A percentile compares a stretch with the other conserved stretches of the same genome.
Conservation (phyloP, 2,113 vertebrate genomes). For the Phalacrocorax brasilianus region DNA sequence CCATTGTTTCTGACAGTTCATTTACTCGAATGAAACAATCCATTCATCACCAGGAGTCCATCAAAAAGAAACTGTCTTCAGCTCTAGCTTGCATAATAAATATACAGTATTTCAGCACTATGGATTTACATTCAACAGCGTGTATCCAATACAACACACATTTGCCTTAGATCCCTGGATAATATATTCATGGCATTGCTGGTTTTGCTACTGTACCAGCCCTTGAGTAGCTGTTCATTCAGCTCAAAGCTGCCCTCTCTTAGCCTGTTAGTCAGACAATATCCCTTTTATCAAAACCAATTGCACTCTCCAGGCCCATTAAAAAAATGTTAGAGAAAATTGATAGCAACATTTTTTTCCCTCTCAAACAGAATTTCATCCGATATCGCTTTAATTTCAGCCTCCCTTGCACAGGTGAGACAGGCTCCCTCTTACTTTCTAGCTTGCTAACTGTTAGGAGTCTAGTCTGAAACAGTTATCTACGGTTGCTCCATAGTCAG, state of each 20-base stretch:
- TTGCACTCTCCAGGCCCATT: not conserved
- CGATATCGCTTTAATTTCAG: not conserved
- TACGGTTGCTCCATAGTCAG: fast-evolving
- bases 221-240: not conserved
- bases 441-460: not conserved
- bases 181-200: not conserved
- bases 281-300: not conserved
- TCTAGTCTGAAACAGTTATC: not conserved
- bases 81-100: constrained; percentile 54
- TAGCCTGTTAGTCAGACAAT: not conserved
- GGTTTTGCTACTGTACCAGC: not conserved
- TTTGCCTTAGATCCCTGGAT: constrained; percentile 28
- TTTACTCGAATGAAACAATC: constrained; percentile 64
- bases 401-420: not conserved
- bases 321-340: not conserved
- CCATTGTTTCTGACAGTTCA: constrained; percentile 72
- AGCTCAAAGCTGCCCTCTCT: not conserved
- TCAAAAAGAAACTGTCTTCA: constrained; percentile 54
- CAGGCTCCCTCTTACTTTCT: not conserved
- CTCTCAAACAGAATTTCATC: not conserved
- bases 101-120: constrained; percentile 60
- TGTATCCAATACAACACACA: constrained; percentile 14
- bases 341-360: not conserved
- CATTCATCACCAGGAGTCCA: constrained; percentile 57
- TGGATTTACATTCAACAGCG: constrained; percentile 58